Evolutionary conservation across 2,113 vertebrate genomes (phyloP), one percentile per base, ranked within the genome.

Genomic region (Microcebus jonahi): DNA sequence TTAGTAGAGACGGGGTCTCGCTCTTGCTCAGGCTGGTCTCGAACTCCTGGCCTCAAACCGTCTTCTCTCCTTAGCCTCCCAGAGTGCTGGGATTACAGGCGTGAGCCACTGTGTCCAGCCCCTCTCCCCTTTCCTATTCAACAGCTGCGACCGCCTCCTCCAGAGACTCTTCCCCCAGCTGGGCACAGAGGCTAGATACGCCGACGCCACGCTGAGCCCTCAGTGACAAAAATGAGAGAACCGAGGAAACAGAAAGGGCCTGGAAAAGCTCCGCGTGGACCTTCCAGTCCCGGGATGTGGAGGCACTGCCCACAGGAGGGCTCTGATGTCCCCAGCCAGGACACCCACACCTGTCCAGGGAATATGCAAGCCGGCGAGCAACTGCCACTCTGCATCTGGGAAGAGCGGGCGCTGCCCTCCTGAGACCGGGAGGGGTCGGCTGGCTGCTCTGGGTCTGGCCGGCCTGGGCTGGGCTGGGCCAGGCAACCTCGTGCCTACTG

Each of bases 331-430:
- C 45, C 12, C 5, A 17, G 55, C 34, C 77, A 29, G 68, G 57
- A 48, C 34, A 34, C 45, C 18, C 13, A 61, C 70, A 0, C 8
- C 31, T 12, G 29, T 27, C 17, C 21, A 3, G 63, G n/a, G 20
- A 42, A 65, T 6, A 25, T 10, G 8, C n/a, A 31, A 36, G 39
- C 55, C 0, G 0, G 39, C 0, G 1, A 17, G 80, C 10, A 50
- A 25, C 2, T 34, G 55, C 36, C 34, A 13, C 34, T 23, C 29
- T 17, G 53, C 1, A 13, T 23, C 70, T 4, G 2, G 71, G 48
- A 39, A 86, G 8, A 42, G 15, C 10, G 91, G 42, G 65, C 21
- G 5, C 17, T 2, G 45, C 45, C 34, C 8, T n/a, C 48, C 12
- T 23, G 45, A 23, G 18, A 63, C 61, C 7, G 36, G 5, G 17